phyloP scores from a whole-genome alignment of 64 coral and sea anemone species.

The Montipora capricornis region DNA sequence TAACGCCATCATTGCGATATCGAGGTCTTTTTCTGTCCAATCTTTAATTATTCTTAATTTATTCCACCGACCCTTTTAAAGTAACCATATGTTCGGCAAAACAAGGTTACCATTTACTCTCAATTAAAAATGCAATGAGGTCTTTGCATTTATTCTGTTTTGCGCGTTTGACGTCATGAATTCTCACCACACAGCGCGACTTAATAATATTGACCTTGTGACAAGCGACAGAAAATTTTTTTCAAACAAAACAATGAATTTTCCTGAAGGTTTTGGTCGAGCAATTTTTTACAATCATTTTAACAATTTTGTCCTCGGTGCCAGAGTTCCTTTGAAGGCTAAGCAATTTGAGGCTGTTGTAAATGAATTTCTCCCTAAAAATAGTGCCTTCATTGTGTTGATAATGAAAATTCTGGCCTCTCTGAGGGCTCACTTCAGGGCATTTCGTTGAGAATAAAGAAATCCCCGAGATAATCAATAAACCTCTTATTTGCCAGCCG shows the following conservation, averaged over 20 bases:
- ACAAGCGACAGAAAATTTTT: background rate
- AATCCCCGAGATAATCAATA: constrained; percentile 38
- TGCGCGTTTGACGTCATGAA: constrained; percentile 2
- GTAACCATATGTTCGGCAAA: background rate
- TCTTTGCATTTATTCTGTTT: background rate
- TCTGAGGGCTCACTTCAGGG: background rate
- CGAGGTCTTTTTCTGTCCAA: no score
- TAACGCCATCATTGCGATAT: no score
- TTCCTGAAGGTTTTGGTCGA: constrained; percentile 20
- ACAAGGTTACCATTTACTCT: background rate
- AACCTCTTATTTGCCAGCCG: constrained; percentile 49
- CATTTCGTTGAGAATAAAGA: constrained; percentile 23
- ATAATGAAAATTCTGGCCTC: constrained; percentile 2
- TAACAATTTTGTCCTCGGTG: background rate
- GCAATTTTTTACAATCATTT: background rate
- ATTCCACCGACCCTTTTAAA: background rate
- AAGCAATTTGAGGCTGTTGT: constrained; percentile 10
- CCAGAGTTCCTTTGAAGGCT: constrained; percentile 9
- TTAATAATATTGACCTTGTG: constrained; percentile 23
- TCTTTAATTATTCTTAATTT: background rate
- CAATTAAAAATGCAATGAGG: background rate
- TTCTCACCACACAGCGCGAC: background rate
- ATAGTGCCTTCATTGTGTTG: background rate
- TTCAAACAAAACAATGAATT: constrained; percentile 17
- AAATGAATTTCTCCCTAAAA: background rate